Conservation (phyloP, 30 jellyfish, hydroid and myxozoan species). For the Chrysaora quinquecirrha region DNA sequence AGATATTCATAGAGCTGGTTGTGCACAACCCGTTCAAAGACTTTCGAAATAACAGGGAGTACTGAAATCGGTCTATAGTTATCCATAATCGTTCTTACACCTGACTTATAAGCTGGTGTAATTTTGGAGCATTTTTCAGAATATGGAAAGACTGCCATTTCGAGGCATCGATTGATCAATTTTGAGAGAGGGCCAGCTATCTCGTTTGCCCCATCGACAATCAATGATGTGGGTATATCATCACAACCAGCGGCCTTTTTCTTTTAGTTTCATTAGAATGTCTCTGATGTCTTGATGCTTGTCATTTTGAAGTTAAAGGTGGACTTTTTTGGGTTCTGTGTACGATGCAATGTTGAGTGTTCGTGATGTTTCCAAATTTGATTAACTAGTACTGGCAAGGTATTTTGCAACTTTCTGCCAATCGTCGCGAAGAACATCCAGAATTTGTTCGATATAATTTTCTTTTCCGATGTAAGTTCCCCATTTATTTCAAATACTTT, state of each 20-base stretch:
- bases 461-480: constrained; percentile 49
- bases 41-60: constrained; percentile 59
- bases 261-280: constrained; percentile 17
- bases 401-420: constrained; percentile 29
- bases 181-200: constrained; percentile 70
- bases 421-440: constrained; percentile 25
- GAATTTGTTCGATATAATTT: constrained; percentile 36
- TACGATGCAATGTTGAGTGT: constrained; percentile 9
- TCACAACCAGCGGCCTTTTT: constrained; percentile 49
- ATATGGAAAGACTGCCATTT: constrained; percentile 51
- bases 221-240: constrained; percentile 43
- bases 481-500: constrained; percentile 50
- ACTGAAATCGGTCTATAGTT: constrained; percentile 61
- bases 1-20: constrained; percentile 56
- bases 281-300: constrained; percentile 41
- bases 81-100: constrained; percentile 33
- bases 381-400: constrained; percentile 44
- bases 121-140: constrained; percentile 55
- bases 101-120: constrained; percentile 54
- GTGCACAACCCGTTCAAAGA: constrained; percentile 45
- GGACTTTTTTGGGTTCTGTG: constrained; percentile 24
- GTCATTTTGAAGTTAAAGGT: constrained; percentile 35
- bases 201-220: constrained; percentile 61
- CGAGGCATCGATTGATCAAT: constrained; percentile 52
- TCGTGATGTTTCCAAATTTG: constrained; percentile 43